Evolutionary conservation across 1,140 invertebrate genomes (phyloP), one percentile per base, ranked within the genome.

Genomic region (Drosophila athabasca): DNA sequence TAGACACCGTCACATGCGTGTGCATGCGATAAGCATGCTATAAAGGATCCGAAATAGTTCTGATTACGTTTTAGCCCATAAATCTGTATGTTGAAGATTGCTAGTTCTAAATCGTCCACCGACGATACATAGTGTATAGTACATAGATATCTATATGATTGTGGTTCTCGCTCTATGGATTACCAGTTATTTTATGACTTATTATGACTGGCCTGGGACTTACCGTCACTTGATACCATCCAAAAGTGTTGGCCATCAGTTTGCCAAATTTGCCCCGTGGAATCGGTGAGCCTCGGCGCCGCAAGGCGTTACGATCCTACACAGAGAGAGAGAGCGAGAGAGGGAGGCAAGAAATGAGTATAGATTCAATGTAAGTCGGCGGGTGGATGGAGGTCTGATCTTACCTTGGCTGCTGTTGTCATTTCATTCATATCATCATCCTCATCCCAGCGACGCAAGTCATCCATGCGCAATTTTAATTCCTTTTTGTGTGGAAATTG

Each of bases 161-260:
- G 35, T 39, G 11, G 35, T 13, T 39, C 24, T 9, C 13, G 41
- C 31, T 29, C 24, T 35, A 31, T 19, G 15, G 11, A 13, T 39
- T 13, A 39, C 9, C 11, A 39, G 4, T 39, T 39, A 17, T 24
- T 59, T 59, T 26, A 26, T 49, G n/a, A 48, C 24, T 19, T n/a
- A n/a, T 13, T 31, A 2, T 31, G 29, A 2, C 7, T 31, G 24
- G 24, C 24, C 26, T 41, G 5, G 13, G 1, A 90, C 90, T 91
- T 55, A 91, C 90, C 79, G 88, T 82, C 4, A 91, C 72, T 77
- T 91, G 90, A 55, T 91, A 91, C 90, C 90, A 91, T 46, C 90
- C 90, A 76, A 64, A 73, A 19, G 22, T 51, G 74, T 77, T 91
- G 35, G 67, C 76, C 35, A 78, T 50, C 2, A 85, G 74, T 74